phyloP scores from a whole-genome alignment of 2,113 vertebrate species.

The Machaerirhynchus nigripectus region DNA sequence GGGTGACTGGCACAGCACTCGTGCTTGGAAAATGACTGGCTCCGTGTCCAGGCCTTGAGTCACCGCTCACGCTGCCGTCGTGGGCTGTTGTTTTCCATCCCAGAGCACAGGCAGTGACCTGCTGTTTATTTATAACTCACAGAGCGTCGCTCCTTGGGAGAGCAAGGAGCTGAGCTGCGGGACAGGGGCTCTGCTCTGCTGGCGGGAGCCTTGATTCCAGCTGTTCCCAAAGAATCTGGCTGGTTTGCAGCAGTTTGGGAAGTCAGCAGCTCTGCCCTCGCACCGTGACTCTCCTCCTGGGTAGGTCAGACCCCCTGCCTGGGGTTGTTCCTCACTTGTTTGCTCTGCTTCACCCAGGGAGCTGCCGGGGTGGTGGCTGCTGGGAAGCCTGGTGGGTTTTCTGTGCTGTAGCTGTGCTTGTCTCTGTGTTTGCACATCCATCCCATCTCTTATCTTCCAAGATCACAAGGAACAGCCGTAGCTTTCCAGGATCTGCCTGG shows the following conservation, averaged over 20 bases:
- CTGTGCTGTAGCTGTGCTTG: background rate
- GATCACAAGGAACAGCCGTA: rapidly evolving
- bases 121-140: constrained; percentile 23
- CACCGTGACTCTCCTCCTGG: background rate
- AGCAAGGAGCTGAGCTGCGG: rapidly evolving
- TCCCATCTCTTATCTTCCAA: background rate
- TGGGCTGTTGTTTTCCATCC: constrained; percentile 26
- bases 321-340: background rate
- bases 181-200: background rate
- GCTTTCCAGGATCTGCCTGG: background rate
- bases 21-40: constrained; percentile 52
- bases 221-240: background rate
- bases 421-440: background rate
- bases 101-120: background rate
- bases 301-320: background rate
- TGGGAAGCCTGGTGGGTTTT: background rate
- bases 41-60: constrained; percentile 4
- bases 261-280: background rate
- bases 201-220: too few relatives aligned
- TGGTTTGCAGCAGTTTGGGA: background rate
- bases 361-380: rapidly evolving
- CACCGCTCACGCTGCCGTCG: background rate
- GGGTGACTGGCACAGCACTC: background rate
- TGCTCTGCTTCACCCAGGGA: background rate
- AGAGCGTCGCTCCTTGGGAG: background rate